Evolutionary conservation across 2,888 invertebrate genomes (phyloP), one percentile per base, ranked within the genome.

Genomic region (Drosophila picticornis): DNA sequence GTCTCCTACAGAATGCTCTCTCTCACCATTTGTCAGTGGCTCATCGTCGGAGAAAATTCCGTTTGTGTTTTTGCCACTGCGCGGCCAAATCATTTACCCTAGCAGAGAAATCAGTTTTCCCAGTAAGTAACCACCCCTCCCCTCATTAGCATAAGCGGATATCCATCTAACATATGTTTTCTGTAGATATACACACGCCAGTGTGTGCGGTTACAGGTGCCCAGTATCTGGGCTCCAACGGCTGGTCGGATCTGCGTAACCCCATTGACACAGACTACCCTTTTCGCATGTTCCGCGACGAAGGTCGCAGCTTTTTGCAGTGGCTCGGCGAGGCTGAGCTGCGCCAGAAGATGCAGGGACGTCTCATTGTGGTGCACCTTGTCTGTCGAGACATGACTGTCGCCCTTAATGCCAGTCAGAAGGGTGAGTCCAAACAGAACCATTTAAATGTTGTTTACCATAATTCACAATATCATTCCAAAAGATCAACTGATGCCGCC

Each of bases 81-180:
- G 96, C 91, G 97, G 97, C 51, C 97, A 97, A 94, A 97, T 98
- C 83, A 96, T 98, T 84, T 96, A 98, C 94, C 97, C 97, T 2
- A 97, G 97, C 78, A 96, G 96, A 87, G 97, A 97, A 94, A 97
- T 98, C 91, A 96, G 95, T 86, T 96, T 98, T 93, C 94, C 96
- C 93, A 96, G 93, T 93, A 88, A 91, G 90, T 86, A 78, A 60
- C 46, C 16, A 29, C 11, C 11, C 19, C 4, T 19, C 34, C n/a
- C 11, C 19, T 48, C 50, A 66, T 62, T 60, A 52, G 52, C 65
- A 70, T 66, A 62, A 31, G 13, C 51, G 19, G 19, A 43, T 22
- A n/a, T 29, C n/a, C 6, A 50, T 22, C 51, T 22, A 6, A 50
- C 52, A 62, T 56, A 29, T 61, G 25, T 52, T 68, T 67, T 60